Percentiles rank a stretch among this genome's conserved stretches.
phyloP scores from a whole-genome alignment of 1,140 invertebrate species.

The Paraescarpia echinospica region DNA sequence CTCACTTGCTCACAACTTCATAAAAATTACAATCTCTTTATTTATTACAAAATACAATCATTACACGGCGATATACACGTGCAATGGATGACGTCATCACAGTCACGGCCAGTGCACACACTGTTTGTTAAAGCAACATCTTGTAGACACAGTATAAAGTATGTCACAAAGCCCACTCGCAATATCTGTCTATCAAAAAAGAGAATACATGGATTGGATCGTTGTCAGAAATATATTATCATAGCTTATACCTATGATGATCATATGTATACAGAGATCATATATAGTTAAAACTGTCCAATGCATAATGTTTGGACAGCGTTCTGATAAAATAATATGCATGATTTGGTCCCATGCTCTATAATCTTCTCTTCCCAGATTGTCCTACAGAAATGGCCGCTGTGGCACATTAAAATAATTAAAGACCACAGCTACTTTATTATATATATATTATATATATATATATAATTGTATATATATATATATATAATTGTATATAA shows the following conservation, averaged over 20 bases:
- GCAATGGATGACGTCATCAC: not conserved
- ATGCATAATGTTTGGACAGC: not conserved
- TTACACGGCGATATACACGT: not conserved
- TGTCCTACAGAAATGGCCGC: too few species aligned
- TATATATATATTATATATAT: too few species aligned
- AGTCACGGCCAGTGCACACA: not conserved
- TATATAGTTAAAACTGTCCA: not conserved
- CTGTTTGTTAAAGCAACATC: not conserved
- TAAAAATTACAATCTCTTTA: constrained; percentile 8
- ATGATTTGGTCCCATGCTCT: not conserved
- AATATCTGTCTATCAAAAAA: not conserved
- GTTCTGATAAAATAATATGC: not conserved
- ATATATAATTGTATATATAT: too few species aligned
- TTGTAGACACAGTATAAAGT: not conserved
- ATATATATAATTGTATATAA: too few species aligned
- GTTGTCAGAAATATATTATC: not conserved
- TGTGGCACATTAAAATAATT: too few species aligned
- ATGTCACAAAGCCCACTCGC: not conserved
- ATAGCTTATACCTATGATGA: not conserved
- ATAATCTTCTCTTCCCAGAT: not conserved
- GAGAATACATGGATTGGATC: not conserved
- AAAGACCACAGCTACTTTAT: too few species aligned
- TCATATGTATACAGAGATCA: not conserved
- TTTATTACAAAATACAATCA: not conserved
- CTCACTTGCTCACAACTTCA: not conserved